Evolutionary conservation across 2,797 vertebrate genomes (phyloP), one percentile per base, ranked within the genome.

Genomic region (Cirrhinus mrigala): DNA sequence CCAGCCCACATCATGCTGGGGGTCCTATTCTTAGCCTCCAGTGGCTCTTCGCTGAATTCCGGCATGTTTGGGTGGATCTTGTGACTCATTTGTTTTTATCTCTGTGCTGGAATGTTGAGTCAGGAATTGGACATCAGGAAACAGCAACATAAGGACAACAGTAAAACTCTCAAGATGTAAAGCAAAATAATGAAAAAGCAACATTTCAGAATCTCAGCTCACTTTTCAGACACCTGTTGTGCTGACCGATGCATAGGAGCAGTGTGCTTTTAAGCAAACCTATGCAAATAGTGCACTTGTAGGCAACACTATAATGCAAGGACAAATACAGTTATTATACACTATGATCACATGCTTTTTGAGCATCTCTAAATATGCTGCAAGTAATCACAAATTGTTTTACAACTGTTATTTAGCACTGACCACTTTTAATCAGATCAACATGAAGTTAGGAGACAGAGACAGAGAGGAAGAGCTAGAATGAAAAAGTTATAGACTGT

Each of bases 1-100:
- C 75, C 70, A 70, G 62, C 60, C 48, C 33, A 79, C 68, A 79
- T 37, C 37, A 40, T 86, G 64, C 74, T 44, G 16, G 58, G 27
- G 70, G 29, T 79, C 74, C 66, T 79, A 68, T 60, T 77, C 81
- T 83, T 70, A 70, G 71, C 37, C 62, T 46, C 54, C 75, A 79
- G 52, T 37, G 29, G 69, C 64, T 73, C 24, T 52, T 60, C 7
- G 2, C 58, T 62, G 40, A 70, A 69, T 76, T 79, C 24, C 37
- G 33, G 64, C 64, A 50, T 69, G 33, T 77, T 84, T 54, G n/a
- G 66, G 80, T 69, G 33, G 40, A 60, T 29, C 69, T 20, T 73
- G 70, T 56, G 62, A 77, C n/a, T 82, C 75, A 84, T 56, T 84
- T 77, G 60, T 66, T 77, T 84, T 84, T 54, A 56, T 54, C 82